phyloP scores from a whole-genome alignment of 2,888 invertebrate genomes.

The Drosophila picticornis region DNA sequence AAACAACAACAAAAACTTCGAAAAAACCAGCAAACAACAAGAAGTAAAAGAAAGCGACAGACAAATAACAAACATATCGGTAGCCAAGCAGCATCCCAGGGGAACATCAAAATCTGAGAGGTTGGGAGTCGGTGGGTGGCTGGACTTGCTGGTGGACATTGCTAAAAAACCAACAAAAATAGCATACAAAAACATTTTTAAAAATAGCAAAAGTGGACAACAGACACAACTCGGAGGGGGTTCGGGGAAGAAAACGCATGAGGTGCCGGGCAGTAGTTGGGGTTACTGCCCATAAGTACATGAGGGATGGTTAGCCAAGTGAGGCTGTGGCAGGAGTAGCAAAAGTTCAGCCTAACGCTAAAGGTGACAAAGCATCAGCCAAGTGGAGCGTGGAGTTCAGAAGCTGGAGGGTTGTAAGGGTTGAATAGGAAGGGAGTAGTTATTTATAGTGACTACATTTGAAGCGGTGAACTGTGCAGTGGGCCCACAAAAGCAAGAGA shows the following conservation, averaged over 20 bases:
- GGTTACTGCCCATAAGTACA: constrained; percentile 3
- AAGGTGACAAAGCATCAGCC: constrained; percentile 49
- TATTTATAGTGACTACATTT: background rate
- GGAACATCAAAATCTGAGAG: constrained; percentile 5
- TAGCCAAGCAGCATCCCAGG: constrained; percentile 33
- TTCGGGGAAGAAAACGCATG: background rate
- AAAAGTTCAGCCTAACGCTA: constrained; percentile 12
- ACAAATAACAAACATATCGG: constrained; percentile 70
- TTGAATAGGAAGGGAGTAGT: no score
- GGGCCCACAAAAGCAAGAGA: background rate
- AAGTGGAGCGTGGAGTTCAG: constrained; percentile 4
- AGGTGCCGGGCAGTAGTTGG: background rate
- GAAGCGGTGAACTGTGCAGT: background rate
- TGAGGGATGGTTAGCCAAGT: background rate
- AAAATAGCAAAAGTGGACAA: constrained; percentile 56
- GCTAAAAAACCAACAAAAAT: constrained; percentile 55
- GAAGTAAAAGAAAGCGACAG: constrained; percentile 60
- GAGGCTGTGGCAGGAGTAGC: background rate
- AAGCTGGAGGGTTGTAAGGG: no score
- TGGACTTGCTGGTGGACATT: background rate
- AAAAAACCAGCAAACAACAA: constrained; percentile 55
- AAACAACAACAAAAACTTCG: constrained; percentile 23
- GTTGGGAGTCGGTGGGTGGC: background rate
- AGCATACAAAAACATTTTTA: constrained; percentile 57
- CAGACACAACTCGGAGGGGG: constrained; percentile 7